Evolutionary conservation across 2,888 invertebrate species (phyloP).

Genomic region (Tuta absoluta): DNA sequence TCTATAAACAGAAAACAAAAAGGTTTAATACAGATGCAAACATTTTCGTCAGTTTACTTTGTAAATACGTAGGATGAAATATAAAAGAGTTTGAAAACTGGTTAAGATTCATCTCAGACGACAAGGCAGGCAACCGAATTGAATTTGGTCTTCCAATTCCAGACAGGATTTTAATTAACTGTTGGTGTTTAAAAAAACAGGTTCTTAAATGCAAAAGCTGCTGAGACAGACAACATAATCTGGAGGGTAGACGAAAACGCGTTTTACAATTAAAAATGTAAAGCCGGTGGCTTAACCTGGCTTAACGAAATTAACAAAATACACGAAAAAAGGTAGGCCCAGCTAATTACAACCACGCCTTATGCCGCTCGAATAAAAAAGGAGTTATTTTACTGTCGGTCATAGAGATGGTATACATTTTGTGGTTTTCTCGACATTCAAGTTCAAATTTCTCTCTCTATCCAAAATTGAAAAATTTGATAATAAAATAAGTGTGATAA

Average conservation of each 20-base stretch:
- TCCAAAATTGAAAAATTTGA: too few relatives aligned
- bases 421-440: too few relatives aligned
- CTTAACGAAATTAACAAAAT: slow-evolving; percentile 30
- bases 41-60: too few relatives aligned
- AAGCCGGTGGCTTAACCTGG: slow-evolving; percentile 25
- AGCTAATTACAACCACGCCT: slow-evolving; percentile 29
- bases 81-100: not conserved
- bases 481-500: too few relatives aligned
- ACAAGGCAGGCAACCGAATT: not conserved
- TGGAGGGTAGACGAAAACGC: slow-evolving; percentile 5
- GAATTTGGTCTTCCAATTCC: not conserved
- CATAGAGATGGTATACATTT: not conserved
- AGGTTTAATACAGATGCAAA: too few relatives aligned
- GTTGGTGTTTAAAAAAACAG: not conserved
- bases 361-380: slow-evolving; percentile 25
- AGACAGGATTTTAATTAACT: not conserved
- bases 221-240: slow-evolving; percentile 21
- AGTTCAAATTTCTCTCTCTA: too few relatives aligned
- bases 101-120: not conserved
- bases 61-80: too few relatives aligned
- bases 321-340: slow-evolving; percentile 28
- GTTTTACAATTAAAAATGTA: slow-evolving; percentile 26
- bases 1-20: too few relatives aligned
- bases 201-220: not conserved
- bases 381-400: not conserved